Evolutionary conservation across 2,797 vertebrate genomes (phyloP), one percentile per base, ranked within the genome.

Genomic region (Darevskia mixta): DNA sequence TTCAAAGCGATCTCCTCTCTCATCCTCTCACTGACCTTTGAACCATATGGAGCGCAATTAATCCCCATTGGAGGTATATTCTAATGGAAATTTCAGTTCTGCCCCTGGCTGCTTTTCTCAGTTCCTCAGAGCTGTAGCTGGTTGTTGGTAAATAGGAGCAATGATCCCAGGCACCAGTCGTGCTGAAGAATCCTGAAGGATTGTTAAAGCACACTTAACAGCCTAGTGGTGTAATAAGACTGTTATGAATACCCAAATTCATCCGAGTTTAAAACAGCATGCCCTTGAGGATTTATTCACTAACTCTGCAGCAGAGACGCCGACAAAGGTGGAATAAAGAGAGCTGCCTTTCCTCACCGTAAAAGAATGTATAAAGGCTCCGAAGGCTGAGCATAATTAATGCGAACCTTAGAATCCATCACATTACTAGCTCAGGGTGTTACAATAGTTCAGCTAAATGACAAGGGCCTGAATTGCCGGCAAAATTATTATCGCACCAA

Each of bases 401-500:
- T 72, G 29, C 1, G 3, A 87, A 3, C 29, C 27, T 88, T 86
- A 64, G 25, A 72, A 55, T 29, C 20, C 81, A n/a, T 2, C 6
- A 3, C 49, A 35, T 81, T 35, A 41, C 49, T 76, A 79, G n/a
- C 7, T 61, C 1, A 76, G 38, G 72, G 71, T 79, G 25, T 67
- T 91, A 43, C 69, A 85, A 79, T 18, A 71, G 13, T 67, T 49
- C 23, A 87, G 6, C 5, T 89, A 38, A 29, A 29, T 89, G 27
- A 82, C 83, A 92, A 86, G 10, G 81, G 4, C n/a, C 18, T 3
- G 25, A 89, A 86, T 87, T 81, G 45, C 1, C n/a, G 38, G 58
- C 2, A n/a, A 76, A 75, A 25, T 86, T 75, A 85, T 89, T 87
- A 89, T 90, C n/a, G 55, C 76, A 76, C 41, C 1, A 69, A 75